phyloP scores from a whole-genome alignment of 2,888 invertebrate genomes.

The Calameuta pallipes region DNA sequence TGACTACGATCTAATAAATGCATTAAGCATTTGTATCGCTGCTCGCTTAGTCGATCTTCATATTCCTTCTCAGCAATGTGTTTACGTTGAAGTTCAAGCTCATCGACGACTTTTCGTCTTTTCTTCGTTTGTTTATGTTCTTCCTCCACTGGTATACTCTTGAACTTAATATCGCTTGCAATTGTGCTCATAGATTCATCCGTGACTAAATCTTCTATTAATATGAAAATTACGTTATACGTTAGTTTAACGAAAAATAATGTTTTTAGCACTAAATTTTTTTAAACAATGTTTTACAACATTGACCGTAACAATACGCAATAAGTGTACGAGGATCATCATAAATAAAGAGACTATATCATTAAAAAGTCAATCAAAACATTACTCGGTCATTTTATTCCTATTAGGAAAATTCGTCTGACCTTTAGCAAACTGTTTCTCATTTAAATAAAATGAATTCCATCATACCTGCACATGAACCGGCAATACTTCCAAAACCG shows the following conservation, averaged over 20 bases:
- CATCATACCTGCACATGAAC: constrained; percentile 22
- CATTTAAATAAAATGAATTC: not conserved
- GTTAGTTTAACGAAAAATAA: too few species aligned
- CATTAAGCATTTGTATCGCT: constrained; percentile 54
- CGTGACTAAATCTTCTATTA: not conserved
- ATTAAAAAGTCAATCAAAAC: not conserved
- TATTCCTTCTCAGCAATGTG: constrained; percentile 32
- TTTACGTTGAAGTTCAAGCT: not conserved
- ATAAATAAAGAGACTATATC: not conserved
- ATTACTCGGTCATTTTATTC: not conserved
- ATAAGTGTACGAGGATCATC: too few species aligned
- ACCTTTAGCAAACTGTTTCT: not conserved
- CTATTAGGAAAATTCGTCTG: not conserved
- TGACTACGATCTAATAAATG: constrained; percentile 53
- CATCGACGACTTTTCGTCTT: not conserved
- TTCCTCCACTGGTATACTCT: not conserved
- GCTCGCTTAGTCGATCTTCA: constrained; percentile 41
- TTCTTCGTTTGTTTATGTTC: constrained; percentile 11
- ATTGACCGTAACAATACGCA: too few species aligned
- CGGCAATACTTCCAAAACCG: constrained; percentile 35
- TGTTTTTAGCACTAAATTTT: not conserved
- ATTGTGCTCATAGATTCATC: constrained; percentile 2
- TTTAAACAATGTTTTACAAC: not conserved
- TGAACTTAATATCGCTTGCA: constrained; percentile 3
- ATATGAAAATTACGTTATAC: not conserved